Conservation (phyloP, 2,797 vertebrate species). For the Lacerta bilineata region DNA sequence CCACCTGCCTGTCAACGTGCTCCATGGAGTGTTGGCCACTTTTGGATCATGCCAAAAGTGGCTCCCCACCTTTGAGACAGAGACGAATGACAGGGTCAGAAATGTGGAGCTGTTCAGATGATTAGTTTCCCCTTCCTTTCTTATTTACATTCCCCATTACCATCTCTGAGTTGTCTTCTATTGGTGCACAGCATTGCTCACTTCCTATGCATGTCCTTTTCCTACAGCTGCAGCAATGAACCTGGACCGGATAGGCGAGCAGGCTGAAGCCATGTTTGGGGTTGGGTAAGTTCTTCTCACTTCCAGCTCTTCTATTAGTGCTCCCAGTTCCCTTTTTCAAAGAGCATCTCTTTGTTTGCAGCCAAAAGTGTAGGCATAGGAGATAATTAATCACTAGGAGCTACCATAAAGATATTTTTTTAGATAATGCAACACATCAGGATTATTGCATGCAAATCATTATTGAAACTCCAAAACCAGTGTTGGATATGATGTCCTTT, state of each 20-base stretch:
- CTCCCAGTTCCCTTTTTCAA: constrained; percentile 28
- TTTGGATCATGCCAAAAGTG: too few species aligned
- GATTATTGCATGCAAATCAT: background rate
- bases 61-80: background rate
- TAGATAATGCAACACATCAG: background rate
- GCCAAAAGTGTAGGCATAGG: constrained; percentile 39
- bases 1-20: too few species aligned
- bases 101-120: background rate
- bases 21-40: too few species aligned
- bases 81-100: background rate
- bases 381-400: constrained; percentile 8
- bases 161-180: background rate
- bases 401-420: background rate
- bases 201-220: constrained; percentile 22
- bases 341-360: background rate
- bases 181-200: background rate
- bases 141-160: background rate
- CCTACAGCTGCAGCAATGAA: constrained; percentile 88
- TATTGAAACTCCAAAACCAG: background rate
- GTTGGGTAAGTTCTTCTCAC: constrained; percentile 84
- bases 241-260: constrained; percentile 93
- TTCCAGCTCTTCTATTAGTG: background rate
- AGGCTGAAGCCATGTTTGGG: constrained; percentile 97
- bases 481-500: background rate
- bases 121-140: background rate